A percentile compares a stretch with the other conserved stretches of the same genome.
phyloP scores from a whole-genome alignment of 2,888 invertebrate genomes.

The Caenorhabditis imperialis region DNA sequence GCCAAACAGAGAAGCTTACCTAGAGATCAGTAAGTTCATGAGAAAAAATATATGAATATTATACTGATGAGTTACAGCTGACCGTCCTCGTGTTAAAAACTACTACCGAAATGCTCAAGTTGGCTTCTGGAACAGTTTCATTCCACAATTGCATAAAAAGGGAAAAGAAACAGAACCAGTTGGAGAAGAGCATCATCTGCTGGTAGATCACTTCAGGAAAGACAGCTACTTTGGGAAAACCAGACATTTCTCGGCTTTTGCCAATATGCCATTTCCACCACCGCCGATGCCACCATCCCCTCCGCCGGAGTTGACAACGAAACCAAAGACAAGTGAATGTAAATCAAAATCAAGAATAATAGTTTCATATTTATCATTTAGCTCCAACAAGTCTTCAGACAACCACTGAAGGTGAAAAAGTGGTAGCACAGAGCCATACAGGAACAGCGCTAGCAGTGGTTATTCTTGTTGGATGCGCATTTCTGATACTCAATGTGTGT shows the following conservation, averaged over 20 bases:
- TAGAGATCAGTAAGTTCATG: constrained; percentile 72
- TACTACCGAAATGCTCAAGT: constrained; percentile 76
- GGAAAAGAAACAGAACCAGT: constrained; percentile 58
- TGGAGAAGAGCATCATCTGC: constrained; percentile 41
- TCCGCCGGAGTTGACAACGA: constrained; percentile 60
- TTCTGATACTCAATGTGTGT: constrained; percentile 76
- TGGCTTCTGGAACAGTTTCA: constrained; percentile 77
- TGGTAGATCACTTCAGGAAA: constrained; percentile 59
- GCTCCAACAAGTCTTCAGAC: constrained; percentile 45
- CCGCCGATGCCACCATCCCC: constrained; percentile 77
- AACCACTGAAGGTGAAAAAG: constrained; percentile 41
- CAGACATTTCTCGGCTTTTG: constrained; percentile 69
- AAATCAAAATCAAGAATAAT: not conserved
- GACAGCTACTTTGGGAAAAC: constrained; percentile 75
- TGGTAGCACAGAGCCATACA: constrained; percentile 40
- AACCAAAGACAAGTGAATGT: constrained; percentile 58
- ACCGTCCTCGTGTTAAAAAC: constrained; percentile 73
- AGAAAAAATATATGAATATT: not conserved
- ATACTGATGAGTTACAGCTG: constrained; percentile 58
- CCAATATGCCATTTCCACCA: constrained; percentile 75
- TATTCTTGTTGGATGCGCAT: constrained; percentile 71
- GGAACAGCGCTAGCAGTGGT: constrained; percentile 67
- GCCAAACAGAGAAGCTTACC: constrained; percentile 74
- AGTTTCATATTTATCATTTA: not conserved
- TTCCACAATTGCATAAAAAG: constrained; percentile 73